phyloP scores from a whole-genome alignment of 2,797 vertebrate species.

The Eulemur albifrons region DNA sequence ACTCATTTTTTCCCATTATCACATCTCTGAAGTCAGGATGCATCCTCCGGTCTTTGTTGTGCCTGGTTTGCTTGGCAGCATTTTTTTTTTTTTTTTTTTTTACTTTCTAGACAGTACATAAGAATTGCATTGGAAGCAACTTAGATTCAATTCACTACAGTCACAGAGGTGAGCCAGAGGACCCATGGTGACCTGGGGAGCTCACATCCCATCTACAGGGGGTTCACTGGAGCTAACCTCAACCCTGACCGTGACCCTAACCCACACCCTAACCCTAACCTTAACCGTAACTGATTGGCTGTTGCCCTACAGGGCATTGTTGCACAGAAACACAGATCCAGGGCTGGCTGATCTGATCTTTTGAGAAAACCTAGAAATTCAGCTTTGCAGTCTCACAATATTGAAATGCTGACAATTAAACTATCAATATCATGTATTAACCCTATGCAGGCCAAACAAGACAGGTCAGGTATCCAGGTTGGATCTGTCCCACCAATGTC shows the following conservation, averaged over 20 bases:
- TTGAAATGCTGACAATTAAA: not conserved
- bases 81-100: not conserved
- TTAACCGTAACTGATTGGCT: not conserved
- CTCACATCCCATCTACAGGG: not conserved
- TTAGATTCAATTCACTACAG: not conserved
- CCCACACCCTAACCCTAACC: not conserved
- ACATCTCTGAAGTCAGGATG: fast-evolving
- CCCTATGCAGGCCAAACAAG: not conserved
- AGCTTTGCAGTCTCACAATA: not conserved
- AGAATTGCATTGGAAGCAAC: not conserved
- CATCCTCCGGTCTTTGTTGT: fast-evolving
- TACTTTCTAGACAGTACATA: not conserved
- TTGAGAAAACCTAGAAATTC: not conserved
- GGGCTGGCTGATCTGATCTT: not conserved
- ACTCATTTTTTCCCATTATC: fast-evolving
- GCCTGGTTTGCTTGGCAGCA: no score
- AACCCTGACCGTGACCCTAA: not conserved
- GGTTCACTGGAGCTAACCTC: no score
- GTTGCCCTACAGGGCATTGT: not conserved
- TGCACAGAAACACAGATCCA: not conserved
- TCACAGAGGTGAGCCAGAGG: not conserved
- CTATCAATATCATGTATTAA: not conserved
- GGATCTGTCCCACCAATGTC: not conserved
- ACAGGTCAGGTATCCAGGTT: not conserved
- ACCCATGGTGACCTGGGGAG: not conserved